Evolutionary conservation across 2,113 vertebrate species (phyloP).

Genomic region (Setophaga petechia): DNA sequence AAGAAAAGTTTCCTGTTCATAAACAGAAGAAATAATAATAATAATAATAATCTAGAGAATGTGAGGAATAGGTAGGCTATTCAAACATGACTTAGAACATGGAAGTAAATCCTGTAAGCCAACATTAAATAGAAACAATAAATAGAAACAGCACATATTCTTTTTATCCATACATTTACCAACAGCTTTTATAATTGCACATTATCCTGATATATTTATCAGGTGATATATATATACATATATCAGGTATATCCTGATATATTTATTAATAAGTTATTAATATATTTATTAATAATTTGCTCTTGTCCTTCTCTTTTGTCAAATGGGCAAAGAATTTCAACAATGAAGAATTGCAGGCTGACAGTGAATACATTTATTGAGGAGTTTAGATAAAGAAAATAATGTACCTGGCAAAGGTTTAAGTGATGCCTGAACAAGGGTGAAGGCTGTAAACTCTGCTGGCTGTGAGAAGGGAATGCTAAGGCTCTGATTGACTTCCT

Average conservation of each 20-base stretch:
- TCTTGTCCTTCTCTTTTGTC: not conserved
- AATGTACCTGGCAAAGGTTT: slow-evolving; percentile 77
- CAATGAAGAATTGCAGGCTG: not conserved
- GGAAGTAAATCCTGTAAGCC: not conserved
- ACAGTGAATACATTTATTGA: not conserved
- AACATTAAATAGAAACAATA: not conserved
- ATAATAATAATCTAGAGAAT: not conserved
- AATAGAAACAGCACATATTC: not conserved
- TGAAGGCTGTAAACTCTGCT: slow-evolving; percentile 69
- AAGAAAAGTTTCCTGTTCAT: slow-evolving; percentile 69
- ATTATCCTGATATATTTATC: not conserved
- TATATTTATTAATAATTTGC: not conserved
- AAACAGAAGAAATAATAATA: not conserved
- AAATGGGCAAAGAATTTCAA: not conserved
- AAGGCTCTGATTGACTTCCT: slow-evolving; percentile 72
- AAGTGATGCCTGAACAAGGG: slow-evolving; percentile 69
- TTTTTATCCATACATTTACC: not conserved
- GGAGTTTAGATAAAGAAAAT: not conserved
- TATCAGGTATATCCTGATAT: no score
- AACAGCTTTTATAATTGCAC: not conserved
- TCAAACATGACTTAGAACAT: not conserved
- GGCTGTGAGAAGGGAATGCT: slow-evolving; percentile 71
- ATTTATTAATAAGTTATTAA: not conserved
- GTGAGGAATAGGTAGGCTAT: not conserved
- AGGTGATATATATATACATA: not conserved